These are phyloP conservation scores for Megalops cyprinoides DNA, from an alignment of 2,797 vertebrate genomes.

Conservation along the genomic window DNA sequence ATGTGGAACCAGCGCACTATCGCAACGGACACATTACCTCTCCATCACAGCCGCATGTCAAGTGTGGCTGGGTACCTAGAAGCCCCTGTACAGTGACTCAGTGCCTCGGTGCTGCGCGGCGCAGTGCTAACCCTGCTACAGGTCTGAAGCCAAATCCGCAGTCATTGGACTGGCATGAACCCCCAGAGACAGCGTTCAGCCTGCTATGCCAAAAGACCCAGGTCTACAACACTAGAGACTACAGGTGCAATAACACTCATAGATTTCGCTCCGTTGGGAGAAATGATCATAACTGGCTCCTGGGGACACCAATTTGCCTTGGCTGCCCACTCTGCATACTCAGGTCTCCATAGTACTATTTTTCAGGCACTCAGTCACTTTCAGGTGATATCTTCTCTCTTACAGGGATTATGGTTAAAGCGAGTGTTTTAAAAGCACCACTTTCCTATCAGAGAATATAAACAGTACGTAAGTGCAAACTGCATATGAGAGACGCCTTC, in stretches of 20 bases:
- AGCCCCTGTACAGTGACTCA: conserved; percentile 69
- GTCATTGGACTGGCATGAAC: background rate
- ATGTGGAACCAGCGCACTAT: conserved; percentile 55
- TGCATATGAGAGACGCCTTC: background rate
- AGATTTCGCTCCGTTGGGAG: background rate
- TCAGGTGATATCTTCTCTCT: conserved; percentile 61
- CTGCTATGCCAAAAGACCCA: no score
- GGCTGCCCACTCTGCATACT: background rate
- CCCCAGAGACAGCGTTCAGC: no score
- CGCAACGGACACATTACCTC: conserved; percentile 71
- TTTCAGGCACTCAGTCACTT: conserved; percentile 58
- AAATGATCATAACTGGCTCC: background rate
- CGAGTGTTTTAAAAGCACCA: conserved; percentile 39
- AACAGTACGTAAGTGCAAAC: background rate
- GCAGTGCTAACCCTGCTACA: background rate
- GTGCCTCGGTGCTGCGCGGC: conserved; percentile 44
- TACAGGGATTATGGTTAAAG: conserved; percentile 51
- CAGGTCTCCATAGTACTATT: conserved; percentile 1
- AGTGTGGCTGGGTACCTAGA: conserved; percentile 70
- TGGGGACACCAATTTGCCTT: background rate
- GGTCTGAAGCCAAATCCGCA: no score
- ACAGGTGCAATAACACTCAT: no score
- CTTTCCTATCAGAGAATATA: conserved; percentile 28
- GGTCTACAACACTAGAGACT: no score
- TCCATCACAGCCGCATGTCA: conserved; percentile 72